phyloP scores from a whole-genome alignment of 2,797 vertebrate genomes.

The Triplophysa bombifrons region DNA sequence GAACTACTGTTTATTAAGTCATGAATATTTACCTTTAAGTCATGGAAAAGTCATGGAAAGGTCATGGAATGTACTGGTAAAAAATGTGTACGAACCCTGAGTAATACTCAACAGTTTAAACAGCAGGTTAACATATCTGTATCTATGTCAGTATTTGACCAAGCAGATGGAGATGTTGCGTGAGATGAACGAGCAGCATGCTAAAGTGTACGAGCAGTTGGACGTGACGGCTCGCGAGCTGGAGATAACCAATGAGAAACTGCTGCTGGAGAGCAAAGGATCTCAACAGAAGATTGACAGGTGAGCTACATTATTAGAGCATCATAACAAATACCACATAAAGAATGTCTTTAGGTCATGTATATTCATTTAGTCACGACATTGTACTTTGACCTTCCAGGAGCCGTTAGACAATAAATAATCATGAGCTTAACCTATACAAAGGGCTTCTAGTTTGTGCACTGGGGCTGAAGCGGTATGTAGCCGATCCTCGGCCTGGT shows the following conservation, averaged over 20 bases:
- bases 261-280: conserved; percentile 92
- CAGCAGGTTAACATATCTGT: not conserved
- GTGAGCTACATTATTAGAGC: conserved; percentile 65
- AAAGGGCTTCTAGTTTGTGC: not conserved
- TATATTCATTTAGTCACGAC: conserved; percentile 17
- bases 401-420: not conserved
- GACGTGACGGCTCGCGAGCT: conserved; percentile 91
- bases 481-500: too few species aligned
- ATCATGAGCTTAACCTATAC: not conserved
- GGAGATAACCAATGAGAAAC: conserved; percentile 94
- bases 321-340: not conserved
- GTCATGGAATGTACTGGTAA: too few species aligned
- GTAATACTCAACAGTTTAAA: too few species aligned
- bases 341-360: not conserved
- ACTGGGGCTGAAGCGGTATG: too few species aligned
- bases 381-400: not conserved
- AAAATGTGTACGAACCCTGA: too few species aligned
- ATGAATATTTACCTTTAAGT: too few species aligned
- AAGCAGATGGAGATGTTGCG: conserved; percentile 92
- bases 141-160: conserved; percentile 84
- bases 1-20: too few species aligned
- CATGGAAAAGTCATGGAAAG: too few species aligned
- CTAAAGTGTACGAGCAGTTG: conserved; percentile 96
- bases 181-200: conserved; percentile 95
- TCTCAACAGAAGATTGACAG: conserved; percentile 96